Evolutionary conservation across 2,797 vertebrate species (phyloP), one percentile per base, ranked within the genome.

Genomic region (Poecilia velifera): DNA sequence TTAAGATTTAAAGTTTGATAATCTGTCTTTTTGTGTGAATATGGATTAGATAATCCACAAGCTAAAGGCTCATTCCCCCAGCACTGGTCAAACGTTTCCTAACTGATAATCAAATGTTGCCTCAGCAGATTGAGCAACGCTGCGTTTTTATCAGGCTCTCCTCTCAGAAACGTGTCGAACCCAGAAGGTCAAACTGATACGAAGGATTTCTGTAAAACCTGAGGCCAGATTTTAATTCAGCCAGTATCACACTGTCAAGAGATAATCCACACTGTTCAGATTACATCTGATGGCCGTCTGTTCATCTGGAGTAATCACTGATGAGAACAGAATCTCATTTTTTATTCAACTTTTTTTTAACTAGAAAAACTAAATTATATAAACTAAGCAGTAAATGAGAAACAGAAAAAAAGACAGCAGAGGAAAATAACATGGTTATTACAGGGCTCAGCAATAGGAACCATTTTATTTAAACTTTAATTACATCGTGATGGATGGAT

Each of bases 51-150:
- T 55, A 53, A 25, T 0, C 22, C 22, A 6, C 51, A 25, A 53
- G 6, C 18, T 25, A 2, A 25, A 55, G 46, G 16, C 47, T 18
- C 47, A 6, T 18, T 49, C 47, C 16, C 47, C 16, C 64, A 66
- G 39, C 59, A 41, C 82, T 9, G 20, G 3, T 71, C 1, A 18
- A 18, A 8, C 76, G 34, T 51, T 66, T 59, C 64, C 25, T 68
- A 45, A 80, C n/a, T 73, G 80, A 77, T 87, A 16, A 82, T 72
- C 18, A 79, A 45, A n/a, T 28, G 47, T 25, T 74, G 70, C 79
- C 25, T 73, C 46, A 77, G 70, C 84, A 87, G 83, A 74, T 34
- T 89, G 80, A 51, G 71, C 49, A 78, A 43, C 22, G 14, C 4
- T 4, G 18, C 4, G 45, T 78, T 6, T 81, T 86, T 84, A 82